Percentiles rank a stretch among this genome's conserved stretches.
phyloP scores from a whole-genome alignment of 1,140 invertebrate genomes.

The Orchestia grillus region DNA sequence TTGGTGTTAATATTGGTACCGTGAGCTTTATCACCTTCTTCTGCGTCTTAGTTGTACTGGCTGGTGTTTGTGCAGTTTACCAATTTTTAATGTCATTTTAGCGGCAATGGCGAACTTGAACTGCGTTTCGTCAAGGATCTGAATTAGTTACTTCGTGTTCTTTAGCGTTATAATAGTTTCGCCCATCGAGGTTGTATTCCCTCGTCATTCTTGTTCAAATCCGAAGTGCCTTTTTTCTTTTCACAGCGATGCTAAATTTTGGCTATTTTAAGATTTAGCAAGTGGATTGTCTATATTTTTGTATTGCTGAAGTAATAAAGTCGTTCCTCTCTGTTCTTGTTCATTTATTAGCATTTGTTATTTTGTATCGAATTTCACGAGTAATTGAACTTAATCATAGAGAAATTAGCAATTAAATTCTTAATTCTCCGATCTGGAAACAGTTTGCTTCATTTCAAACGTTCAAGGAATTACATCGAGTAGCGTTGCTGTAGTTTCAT shows the following conservation, averaged over 20 bases:
- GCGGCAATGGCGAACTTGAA: neutral
- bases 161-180: neutral
- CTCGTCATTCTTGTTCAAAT: conserved; percentile 3
- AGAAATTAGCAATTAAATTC: too few relatives aligned
- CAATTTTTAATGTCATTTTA: neutral
- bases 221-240: conserved; percentile 52
- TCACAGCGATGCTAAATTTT: neutral
- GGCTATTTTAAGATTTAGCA: conserved; percentile 25
- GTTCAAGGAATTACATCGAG: too few relatives aligned
- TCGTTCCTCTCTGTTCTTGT: neutral
- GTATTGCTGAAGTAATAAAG: conserved; percentile 31
- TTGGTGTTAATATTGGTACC: neutral
- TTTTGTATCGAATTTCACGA: neutral
- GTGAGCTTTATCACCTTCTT: neutral
- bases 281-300: conserved; percentile 45
- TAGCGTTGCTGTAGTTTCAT: too few relatives aligned
- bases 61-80: neutral
- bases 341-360: neutral
- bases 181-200: neutral
- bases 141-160: neutral
- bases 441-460: too few relatives aligned
- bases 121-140: neutral
- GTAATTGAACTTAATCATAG: too few relatives aligned
- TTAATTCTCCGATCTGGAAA: too few relatives aligned
- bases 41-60: neutral